Evolutionary conservation across 2,797 vertebrate genomes (phyloP).

Genomic region (Pampus argenteus): DNA sequence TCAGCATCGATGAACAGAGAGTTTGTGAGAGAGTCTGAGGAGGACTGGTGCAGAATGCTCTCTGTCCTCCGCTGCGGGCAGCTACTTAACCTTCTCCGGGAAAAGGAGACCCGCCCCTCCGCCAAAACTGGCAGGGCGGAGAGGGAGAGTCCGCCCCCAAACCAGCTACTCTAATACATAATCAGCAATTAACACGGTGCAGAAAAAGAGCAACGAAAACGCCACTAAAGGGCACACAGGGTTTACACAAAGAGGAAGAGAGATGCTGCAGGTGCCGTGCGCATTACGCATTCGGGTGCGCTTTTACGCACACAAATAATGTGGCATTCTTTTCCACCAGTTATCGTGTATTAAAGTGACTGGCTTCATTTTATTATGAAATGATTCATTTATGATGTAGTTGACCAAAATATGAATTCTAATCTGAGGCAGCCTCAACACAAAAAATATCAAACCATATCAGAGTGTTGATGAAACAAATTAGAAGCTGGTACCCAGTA

Average conservation of each 20-base stretch:
- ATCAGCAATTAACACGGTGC: slow-evolving; percentile 53
- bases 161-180: slow-evolving; percentile 7
- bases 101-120: slow-evolving; percentile 53
- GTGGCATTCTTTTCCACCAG: no score
- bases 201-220: slow-evolving; percentile 29
- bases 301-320: slow-evolving; percentile 19
- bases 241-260: slow-evolving; percentile 1
- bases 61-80: slow-evolving; percentile 19
- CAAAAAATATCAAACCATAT: not conserved
- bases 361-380: not conserved
- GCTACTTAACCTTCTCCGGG: slow-evolving; percentile 62
- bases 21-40: slow-evolving; percentile 2
- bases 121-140: slow-evolving; percentile 34
- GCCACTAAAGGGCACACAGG: not conserved
- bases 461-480: not conserved
- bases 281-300: not conserved
- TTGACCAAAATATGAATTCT: no score
- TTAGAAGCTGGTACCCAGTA: no score
- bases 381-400: not conserved
- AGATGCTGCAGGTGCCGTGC: slow-evolving; percentile 26
- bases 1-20: not conserved
- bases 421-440: not conserved
- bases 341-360: not conserved
- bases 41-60: slow-evolving; percentile 43
- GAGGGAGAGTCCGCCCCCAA: slow-evolving; percentile 15